Evolutionary conservation across 2,797 vertebrate genomes (phyloP).

Genomic region (Sebastiscus albofasciatus): DNA sequence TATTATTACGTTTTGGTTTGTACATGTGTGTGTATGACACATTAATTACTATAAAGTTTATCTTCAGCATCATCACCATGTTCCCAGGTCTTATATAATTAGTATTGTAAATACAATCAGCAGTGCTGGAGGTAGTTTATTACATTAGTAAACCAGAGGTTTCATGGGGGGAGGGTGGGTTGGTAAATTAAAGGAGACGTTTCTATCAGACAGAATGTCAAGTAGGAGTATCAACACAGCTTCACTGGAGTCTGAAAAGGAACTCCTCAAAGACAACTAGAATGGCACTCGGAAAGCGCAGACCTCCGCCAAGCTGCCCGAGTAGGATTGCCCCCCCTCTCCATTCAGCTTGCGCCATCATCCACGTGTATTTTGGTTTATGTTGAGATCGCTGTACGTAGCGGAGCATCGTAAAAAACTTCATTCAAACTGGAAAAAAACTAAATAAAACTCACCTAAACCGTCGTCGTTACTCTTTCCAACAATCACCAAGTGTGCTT

Average conservation of each 20-base stretch:
- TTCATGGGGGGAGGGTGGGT: background rate
- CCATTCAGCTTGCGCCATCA: too few species aligned
- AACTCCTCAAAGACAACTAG: background rate
- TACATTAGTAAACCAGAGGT: background rate
- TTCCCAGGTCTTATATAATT: constrained; percentile 1
- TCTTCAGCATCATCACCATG: background rate
- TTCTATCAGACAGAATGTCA: constrained; percentile 10
- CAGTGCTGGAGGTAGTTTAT: background rate
- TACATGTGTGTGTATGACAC: background rate
- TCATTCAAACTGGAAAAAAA: too few species aligned
- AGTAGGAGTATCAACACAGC: background rate
- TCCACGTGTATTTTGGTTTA: too few species aligned
- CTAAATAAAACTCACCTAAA: too few species aligned
- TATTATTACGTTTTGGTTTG: background rate
- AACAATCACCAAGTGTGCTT: too few species aligned
- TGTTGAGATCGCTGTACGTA: too few species aligned
- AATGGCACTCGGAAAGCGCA: too few species aligned
- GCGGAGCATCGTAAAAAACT: too few species aligned
- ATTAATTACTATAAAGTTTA: background rate
- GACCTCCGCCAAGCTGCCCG: too few species aligned
- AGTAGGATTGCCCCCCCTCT: too few species aligned
- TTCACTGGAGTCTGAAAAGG: background rate
- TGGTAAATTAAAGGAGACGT: constrained; percentile 5
- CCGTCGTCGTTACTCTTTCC: too few species aligned
- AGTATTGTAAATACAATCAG: background rate